Conservation (phyloP, 2,888 invertebrate species). For the Spialia ferax region DNA sequence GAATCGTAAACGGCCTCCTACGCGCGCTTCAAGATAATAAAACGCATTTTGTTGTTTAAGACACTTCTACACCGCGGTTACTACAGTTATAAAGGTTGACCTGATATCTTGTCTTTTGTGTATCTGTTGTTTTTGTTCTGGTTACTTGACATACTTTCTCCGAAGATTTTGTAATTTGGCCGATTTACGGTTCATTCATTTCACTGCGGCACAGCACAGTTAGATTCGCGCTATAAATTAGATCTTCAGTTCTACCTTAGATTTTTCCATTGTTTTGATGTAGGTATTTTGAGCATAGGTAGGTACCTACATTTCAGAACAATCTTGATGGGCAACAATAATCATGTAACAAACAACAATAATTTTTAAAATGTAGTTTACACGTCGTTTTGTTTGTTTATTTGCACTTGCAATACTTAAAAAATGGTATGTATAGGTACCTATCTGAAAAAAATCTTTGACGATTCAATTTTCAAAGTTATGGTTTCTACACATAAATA, state of each 20-base stretch:
- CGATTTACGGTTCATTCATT: slow-evolving; percentile 6
- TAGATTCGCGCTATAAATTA: slow-evolving; percentile 21
- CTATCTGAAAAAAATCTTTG: too few relatives aligned
- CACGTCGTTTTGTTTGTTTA: too few relatives aligned
- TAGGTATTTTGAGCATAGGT: not conserved
- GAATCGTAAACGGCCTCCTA: slow-evolving; percentile 55
- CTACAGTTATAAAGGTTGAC: slow-evolving; percentile 47
- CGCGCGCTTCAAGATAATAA: slow-evolving; percentile 63
- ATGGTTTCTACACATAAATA: too few relatives aligned
- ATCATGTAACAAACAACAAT: too few relatives aligned
- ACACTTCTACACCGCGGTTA: slow-evolving; percentile 49
- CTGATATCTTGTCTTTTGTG: slow-evolving; percentile 42
- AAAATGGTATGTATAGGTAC: too few relatives aligned
- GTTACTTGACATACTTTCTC: slow-evolving; percentile 43
- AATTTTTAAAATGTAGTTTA: too few relatives aligned
- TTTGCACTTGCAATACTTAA: too few relatives aligned
- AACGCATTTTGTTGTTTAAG: slow-evolving; percentile 54
- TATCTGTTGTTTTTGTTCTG: slow-evolving; percentile 36
- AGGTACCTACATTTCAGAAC: not conserved
- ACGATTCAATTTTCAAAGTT: too few relatives aligned
- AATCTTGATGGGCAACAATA: not conserved
- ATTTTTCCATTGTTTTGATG: not conserved
- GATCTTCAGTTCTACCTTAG: too few relatives aligned
- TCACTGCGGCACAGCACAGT: not conserved
- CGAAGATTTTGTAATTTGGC: slow-evolving; percentile 1